Conservation (phyloP, 2,113 vertebrate species). For the Tautogolabrus adspersus region DNA sequence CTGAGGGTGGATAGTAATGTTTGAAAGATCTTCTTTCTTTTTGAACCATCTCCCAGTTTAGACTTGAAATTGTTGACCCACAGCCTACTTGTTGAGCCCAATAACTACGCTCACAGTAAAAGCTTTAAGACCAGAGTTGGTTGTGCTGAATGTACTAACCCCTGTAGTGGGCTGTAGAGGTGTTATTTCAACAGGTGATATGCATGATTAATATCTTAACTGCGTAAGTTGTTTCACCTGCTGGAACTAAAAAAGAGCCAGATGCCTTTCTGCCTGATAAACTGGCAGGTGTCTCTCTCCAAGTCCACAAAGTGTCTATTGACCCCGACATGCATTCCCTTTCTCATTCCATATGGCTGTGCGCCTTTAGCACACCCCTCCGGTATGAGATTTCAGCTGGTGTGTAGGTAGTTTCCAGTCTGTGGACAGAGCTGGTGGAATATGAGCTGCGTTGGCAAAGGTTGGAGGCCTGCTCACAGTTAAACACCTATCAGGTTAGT, state of each 20-base stretch:
- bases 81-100: slow-evolving; percentile 10
- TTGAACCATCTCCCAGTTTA: slow-evolving; percentile 1
- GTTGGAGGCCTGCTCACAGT: slow-evolving; percentile 35
- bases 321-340: slow-evolving; percentile 24
- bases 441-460: slow-evolving; percentile 44
- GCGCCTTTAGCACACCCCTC: slow-evolving; percentile 47
- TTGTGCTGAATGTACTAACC: slow-evolving; percentile 38
- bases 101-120: slow-evolving; percentile 13
- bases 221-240: slow-evolving; percentile 42
- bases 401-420: slow-evolving; percentile 69
- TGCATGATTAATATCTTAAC: slow-evolving; percentile 50
- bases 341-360: slow-evolving; percentile 12
- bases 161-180: slow-evolving; percentile 4
- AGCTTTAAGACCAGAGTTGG: slow-evolving; percentile 22
- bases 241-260: slow-evolving; percentile 22
- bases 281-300: slow-evolving; percentile 16
- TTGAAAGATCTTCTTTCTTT: slow-evolving; percentile 8
- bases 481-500: slow-evolving; percentile 60
- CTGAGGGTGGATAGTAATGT: slow-evolving; percentile 1
- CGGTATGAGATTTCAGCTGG: slow-evolving; percentile 65
- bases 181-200: slow-evolving; percentile 63
- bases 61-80: slow-evolving; percentile 30
- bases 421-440: slow-evolving; percentile 58
- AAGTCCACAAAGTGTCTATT: slow-evolving; percentile 19
- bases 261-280: slow-evolving; percentile 21